phyloP scores from a whole-genome alignment of 2,797 vertebrate genomes.

The Clarias pachynema region DNA sequence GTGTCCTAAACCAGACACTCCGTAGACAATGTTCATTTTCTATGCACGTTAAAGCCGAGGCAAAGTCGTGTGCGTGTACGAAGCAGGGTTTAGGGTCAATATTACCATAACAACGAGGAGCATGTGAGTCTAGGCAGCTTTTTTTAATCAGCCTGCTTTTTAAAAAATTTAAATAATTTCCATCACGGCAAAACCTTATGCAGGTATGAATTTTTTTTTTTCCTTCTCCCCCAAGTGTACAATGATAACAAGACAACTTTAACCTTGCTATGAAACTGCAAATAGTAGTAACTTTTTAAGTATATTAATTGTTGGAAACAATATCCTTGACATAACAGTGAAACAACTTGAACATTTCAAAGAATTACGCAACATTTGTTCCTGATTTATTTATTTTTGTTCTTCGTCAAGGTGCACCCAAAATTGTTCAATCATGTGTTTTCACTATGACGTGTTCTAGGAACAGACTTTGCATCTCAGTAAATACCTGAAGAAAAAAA shows the following conservation, averaged over 20 bases:
- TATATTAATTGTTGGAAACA: neutral
- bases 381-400: neutral
- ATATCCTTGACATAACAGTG: neutral
- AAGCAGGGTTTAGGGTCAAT: slow-evolving; percentile 3
- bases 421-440: neutral
- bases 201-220: neutral
- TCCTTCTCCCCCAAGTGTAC: neutral
- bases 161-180: neutral
- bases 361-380: neutral
- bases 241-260: neutral
- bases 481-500: neutral
- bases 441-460: neutral
- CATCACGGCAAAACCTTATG: neutral
- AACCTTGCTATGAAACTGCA: neutral
- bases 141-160: neutral
- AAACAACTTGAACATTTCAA: neutral
- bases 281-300: neutral
- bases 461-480: neutral
- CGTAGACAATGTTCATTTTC: neutral
- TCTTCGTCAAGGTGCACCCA: no score
- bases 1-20: neutral
- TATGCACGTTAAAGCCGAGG: neutral
- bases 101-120: slow-evolving; percentile 17
- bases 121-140: neutral
- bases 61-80: neutral